Percentiles rank a stretch among this genome's conserved stretches.
phyloP scores from a whole-genome alignment of 92 coral and sea anemone species.

The Porites rus region DNA sequence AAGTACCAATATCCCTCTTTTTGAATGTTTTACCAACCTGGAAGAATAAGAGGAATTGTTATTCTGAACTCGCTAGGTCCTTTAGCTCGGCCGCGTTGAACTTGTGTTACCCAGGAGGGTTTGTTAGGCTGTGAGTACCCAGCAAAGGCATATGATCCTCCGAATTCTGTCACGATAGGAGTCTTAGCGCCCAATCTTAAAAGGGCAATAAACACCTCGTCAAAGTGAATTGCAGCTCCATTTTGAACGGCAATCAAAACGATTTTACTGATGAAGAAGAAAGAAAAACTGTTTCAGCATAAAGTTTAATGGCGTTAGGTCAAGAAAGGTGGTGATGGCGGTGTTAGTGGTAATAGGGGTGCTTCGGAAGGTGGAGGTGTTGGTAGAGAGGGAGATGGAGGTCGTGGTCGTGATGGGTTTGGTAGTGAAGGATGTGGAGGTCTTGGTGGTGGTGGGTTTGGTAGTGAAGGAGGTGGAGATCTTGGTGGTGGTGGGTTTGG shows the following conservation, averaged over 20 bases:
- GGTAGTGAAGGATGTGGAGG: too few species aligned
- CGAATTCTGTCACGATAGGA: background rate
- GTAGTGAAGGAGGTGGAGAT: too few species aligned
- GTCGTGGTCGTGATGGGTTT: too few species aligned
- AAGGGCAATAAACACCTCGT: slow-evolving; percentile 14
- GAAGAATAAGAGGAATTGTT: background rate
- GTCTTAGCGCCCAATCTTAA: slow-evolving; percentile 31
- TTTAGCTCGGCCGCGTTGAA: background rate
- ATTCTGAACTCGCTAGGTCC: slow-evolving; percentile 45
- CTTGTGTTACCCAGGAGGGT: slow-evolving; percentile 29
- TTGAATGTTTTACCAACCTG: background rate
- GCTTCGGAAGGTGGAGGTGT: too few species aligned
- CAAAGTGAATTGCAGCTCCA: background rate
- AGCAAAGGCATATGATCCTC: slow-evolving; percentile 36
- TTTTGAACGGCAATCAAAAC: slow-evolving; percentile 50
- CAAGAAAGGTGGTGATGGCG: too few species aligned
- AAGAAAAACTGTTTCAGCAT: background rate
- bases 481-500: too few species aligned
- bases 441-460: too few species aligned
- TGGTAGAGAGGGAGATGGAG: too few species aligned
- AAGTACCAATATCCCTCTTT: too few species aligned
- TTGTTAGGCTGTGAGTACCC: slow-evolving; percentile 12
- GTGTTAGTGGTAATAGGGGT: too few species aligned
- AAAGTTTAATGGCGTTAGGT: too few species aligned
- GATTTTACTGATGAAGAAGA: slow-evolving; percentile 18